Percentiles rank a stretch among this genome's conserved stretches.
phyloP scores from a whole-genome alignment of 2,113 vertebrate genomes.

The Rostratula benghalensis region DNA sequence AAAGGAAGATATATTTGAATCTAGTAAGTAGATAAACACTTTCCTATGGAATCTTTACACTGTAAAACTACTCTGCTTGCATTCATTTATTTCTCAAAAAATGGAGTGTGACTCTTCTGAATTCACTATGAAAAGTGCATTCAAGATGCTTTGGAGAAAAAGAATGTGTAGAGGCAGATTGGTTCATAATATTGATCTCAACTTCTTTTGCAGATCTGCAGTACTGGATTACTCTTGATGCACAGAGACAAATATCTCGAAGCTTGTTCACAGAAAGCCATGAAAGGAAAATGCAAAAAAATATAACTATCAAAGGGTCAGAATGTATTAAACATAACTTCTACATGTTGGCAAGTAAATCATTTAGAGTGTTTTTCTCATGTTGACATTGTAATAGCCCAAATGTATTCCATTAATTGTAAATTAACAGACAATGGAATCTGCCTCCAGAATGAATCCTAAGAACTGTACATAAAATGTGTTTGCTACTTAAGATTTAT shows the following conservation, averaged over 20 bases:
- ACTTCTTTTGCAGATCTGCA: constrained; percentile 67
- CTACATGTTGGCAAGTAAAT: constrained; percentile 88
- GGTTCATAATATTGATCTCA: not conserved
- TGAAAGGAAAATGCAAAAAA: constrained; percentile 76
- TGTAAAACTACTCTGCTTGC: rapidly evolving
- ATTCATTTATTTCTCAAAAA: not conserved
- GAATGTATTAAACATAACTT: constrained; percentile 77
- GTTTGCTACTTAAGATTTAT: not conserved
- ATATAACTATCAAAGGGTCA: constrained; percentile 64
- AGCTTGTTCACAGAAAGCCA: constrained; percentile 75
- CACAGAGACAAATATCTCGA: constrained; percentile 74
- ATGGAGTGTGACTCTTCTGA: not conserved
- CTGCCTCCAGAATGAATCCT: not conserved
- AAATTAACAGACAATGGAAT: not conserved
- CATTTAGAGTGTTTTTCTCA: constrained; percentile 58
- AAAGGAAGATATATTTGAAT: constrained; percentile 63
- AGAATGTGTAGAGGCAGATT: not conserved
- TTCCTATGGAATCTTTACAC: not conserved
- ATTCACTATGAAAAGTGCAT: not conserved
- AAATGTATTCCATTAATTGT: not conserved
- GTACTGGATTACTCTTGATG: constrained; percentile 79
- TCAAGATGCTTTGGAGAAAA: not conserved
- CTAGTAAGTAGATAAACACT: constrained; percentile 73
- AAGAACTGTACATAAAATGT: not conserved
- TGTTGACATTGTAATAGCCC: not conserved